Conservation (phyloP, 1,140 invertebrate genomes). For the Ctenoplectra terminalis region DNA sequence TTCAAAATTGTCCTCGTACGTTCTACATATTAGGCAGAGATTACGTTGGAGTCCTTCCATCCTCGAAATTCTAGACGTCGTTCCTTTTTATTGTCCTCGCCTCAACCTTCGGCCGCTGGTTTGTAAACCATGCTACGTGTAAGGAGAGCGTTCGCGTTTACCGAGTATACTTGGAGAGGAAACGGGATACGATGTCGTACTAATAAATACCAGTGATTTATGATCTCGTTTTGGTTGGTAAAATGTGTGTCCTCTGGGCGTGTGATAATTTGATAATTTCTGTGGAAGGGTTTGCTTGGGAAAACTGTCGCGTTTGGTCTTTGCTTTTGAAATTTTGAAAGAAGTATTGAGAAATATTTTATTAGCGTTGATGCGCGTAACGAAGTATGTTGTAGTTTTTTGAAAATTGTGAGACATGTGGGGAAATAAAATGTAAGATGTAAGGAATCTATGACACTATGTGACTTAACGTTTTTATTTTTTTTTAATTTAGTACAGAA, state of each 20-base stretch:
- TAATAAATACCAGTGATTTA: neutral
- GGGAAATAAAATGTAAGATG: too few species aligned
- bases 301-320: neutral
- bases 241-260: too few species aligned
- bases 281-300: neutral
- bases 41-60: neutral
- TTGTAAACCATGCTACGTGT: neutral
- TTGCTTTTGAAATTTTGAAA: too few species aligned
- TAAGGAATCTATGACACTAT: too few species aligned
- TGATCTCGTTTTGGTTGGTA: neutral
- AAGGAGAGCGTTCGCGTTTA: neutral
- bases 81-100: neutral
- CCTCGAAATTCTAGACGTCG: neutral
- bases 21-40: slow-evolving; percentile 17
- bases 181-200: neutral
- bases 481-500: too few species aligned
- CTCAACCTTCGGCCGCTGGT: neutral
- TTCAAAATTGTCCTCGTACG: slow-evolving; percentile 9
- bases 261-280: neutral
- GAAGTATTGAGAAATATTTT: neutral
- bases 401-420: too few species aligned
- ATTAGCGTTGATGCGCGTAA: too few species aligned
- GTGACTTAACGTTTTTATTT: too few species aligned
- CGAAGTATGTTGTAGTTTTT: too few species aligned
- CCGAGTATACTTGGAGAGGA: neutral